Conservation (phyloP, 1,140 invertebrate genomes). For the Dolichoris vasculosae region DNA sequence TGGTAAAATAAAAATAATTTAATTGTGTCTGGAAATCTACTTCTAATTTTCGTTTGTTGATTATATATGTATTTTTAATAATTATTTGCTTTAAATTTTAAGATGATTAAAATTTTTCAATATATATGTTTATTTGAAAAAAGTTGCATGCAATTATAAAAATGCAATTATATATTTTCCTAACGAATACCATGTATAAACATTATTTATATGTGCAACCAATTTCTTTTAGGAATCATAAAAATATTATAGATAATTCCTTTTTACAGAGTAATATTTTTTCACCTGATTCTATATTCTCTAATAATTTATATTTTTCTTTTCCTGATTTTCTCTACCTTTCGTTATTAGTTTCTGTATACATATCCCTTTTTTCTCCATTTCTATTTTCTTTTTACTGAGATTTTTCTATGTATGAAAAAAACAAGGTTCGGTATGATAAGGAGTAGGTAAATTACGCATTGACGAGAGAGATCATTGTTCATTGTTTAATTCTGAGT, state of each 20-base stretch:
- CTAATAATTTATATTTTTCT: background rate
- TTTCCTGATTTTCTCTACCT: background rate
- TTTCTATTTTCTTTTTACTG: background rate
- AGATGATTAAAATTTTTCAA: no score
- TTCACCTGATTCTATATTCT: background rate
- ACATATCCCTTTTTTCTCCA: background rate
- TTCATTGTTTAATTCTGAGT: constrained; percentile 72
- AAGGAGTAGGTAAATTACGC: constrained; percentile 40
- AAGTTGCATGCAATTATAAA: no score
- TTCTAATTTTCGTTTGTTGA: background rate
- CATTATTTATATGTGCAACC: no score
- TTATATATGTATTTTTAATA: background rate
- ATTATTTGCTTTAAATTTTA: no score
- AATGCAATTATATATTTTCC: no score
- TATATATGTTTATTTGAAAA: no score
- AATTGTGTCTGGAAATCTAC: background rate
- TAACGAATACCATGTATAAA: no score
- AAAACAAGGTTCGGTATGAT: background rate
- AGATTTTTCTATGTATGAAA: background rate
- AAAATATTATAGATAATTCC: no score
- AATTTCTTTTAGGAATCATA: no score
- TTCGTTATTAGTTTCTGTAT: background rate
- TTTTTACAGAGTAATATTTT: no score
- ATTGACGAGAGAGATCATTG: constrained; percentile 61
- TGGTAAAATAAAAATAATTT: no score